Evolutionary conservation across 2,888 invertebrate genomes (phyloP).

Genomic region (Drosophila limbata): DNA sequence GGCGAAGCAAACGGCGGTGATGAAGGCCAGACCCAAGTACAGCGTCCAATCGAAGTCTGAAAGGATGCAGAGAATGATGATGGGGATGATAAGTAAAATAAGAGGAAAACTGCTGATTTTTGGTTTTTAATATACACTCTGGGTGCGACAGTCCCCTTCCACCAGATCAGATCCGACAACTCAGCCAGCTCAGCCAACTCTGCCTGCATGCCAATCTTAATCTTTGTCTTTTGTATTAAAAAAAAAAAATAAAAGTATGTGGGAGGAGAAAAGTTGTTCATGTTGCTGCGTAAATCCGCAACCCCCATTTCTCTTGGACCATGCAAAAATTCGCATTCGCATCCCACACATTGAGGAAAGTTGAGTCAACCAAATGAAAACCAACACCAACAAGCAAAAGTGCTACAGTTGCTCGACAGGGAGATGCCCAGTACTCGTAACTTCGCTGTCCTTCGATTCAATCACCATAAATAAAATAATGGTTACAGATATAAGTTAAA

Average conservation of each 20-base stretch:
- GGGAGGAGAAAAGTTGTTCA: conserved; percentile 34
- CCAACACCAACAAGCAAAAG: conserved; percentile 15
- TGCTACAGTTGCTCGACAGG: not conserved
- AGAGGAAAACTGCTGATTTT: conserved; percentile 67
- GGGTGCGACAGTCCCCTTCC: conserved; percentile 4
- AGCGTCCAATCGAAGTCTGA: conserved; percentile 85
- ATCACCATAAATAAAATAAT: no score
- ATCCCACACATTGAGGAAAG: conserved; percentile 43
- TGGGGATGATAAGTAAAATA: conserved; percentile 45
- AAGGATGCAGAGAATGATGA: not conserved
- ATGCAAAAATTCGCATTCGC: conserved; percentile 37
- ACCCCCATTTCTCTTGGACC: conserved; percentile 17
- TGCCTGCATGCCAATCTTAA: conserved; percentile 67
- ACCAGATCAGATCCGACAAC: not conserved
- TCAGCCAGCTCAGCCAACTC: conserved; percentile 4
- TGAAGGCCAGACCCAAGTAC: conserved; percentile 84
- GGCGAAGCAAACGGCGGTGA: conserved; percentile 83
- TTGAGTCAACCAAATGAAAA: conserved; percentile 74
- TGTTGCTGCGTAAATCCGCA: conserved; percentile 71
- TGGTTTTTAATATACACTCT: conserved; percentile 58
- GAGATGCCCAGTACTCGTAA: not conserved
- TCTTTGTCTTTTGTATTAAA: conserved; percentile 80
- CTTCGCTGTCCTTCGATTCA: not conserved
- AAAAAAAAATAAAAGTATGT: conserved; percentile 5
- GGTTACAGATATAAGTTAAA: no score